A percentile compares a stretch with the other conserved stretches of the same genome.
Evolutionary conservation across 2,113 vertebrate species (phyloP).

Genomic region (Mus pahari): DNA sequence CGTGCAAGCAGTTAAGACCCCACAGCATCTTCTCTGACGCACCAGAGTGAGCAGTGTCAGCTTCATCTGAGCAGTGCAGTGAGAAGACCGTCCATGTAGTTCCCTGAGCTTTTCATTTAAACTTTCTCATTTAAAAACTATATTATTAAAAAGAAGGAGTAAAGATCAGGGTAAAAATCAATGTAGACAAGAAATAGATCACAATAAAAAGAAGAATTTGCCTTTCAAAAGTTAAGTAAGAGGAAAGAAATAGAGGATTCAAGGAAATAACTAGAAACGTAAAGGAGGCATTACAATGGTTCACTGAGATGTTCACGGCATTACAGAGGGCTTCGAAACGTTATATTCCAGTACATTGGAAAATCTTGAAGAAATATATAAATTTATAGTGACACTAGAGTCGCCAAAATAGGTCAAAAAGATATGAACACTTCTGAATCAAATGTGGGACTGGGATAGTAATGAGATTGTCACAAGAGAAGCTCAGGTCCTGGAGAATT

Average conservation of each 20-base stretch:
- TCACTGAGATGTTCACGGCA: background rate
- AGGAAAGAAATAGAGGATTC: background rate
- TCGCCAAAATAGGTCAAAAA: background rate
- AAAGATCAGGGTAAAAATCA: no score
- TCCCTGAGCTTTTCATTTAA: no score
- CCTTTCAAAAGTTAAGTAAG: background rate
- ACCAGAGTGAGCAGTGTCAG: no score
- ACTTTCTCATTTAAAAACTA: no score
- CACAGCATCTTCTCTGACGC: no score
- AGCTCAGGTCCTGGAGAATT: background rate
- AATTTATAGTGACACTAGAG: background rate
- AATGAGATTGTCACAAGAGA: background rate
- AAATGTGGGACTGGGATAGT: background rate
- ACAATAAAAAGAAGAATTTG: background rate
- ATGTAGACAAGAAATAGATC: background rate
- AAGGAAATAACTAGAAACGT: background rate
- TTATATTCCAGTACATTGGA: background rate
- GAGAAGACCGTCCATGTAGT: no score
- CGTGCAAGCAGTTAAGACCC: no score
- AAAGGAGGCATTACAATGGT: background rate
- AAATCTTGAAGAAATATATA: background rate
- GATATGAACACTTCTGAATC: background rate
- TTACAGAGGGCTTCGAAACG: background rate
- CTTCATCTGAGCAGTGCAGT: no score
- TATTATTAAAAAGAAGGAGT: no score